These are phyloP conservation scores for Sorex araneus DNA, from an alignment of 2,113 vertebrate species.

Conservation along the genomic window DNA sequence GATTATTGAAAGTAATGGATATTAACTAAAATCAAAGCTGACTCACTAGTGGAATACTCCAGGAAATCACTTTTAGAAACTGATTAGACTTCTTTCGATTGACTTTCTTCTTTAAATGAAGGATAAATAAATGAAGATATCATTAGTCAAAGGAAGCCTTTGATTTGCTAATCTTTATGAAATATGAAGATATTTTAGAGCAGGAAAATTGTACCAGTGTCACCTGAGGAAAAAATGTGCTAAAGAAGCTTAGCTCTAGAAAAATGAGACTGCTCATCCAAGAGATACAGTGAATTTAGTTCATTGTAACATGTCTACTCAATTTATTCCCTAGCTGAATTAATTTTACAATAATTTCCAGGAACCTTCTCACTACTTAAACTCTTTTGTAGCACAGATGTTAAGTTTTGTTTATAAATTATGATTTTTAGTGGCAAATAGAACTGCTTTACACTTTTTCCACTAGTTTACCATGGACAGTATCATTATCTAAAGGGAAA, in stretches of 20 bases:
- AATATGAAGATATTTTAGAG: constrained; percentile 71
- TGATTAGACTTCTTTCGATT: constrained; percentile 51
- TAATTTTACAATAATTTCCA: constrained; percentile 63
- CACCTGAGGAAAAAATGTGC: constrained; percentile 69
- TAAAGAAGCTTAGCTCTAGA: constrained; percentile 62
- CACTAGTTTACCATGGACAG: constrained; percentile 25
- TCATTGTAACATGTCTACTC: constrained; percentile 62
- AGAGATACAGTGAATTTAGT: constrained; percentile 69
- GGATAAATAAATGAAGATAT: constrained; percentile 69
- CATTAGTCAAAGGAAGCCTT: constrained; percentile 57
- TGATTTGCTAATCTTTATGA: constrained; percentile 64
- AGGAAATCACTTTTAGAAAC: constrained; percentile 48
- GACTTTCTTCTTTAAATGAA: constrained; percentile 64
- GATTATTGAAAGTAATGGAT: constrained; percentile 12
- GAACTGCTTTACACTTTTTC: constrained; percentile 48
- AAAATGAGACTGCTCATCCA: constrained; percentile 64
- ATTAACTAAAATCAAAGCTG: constrained; percentile 35
- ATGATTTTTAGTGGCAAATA: constrained; percentile 35
- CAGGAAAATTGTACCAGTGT: constrained; percentile 63
- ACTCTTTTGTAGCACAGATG: constrained; percentile 34
- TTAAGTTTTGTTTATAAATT: constrained; percentile 66
- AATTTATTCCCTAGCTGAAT: constrained; percentile 55
- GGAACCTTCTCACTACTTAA: constrained; percentile 2
- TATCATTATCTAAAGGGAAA: constrained; percentile 76
- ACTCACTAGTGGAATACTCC: background rate